Conservation (phyloP, 2,888 invertebrate genomes). For the Drosophila lacicola region DNA sequence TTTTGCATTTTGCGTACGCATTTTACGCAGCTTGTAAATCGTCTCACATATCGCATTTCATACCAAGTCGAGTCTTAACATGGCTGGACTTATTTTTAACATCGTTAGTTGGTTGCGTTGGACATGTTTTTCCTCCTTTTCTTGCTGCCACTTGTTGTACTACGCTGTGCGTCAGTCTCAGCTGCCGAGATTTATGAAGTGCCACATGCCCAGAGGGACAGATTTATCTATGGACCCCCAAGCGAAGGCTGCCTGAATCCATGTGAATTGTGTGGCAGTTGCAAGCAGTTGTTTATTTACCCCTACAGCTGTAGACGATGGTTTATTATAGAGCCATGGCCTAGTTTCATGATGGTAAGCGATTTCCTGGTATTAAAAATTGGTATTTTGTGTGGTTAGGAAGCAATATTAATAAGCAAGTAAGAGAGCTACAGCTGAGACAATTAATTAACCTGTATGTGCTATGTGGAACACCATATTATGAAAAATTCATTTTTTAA, state of each 20-base stretch:
- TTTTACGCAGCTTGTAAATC: conserved; percentile 58
- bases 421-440: too few species aligned
- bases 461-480: too few species aligned
- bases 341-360: conserved; percentile 30
- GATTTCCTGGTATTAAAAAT: neutral
- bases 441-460: too few species aligned
- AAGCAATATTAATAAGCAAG: neutral
- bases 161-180: conserved; percentile 67
- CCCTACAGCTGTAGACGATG: conserved; percentile 2
- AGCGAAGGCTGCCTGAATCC: conserved; percentile 23
- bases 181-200: conserved; percentile 78
- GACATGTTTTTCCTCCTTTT: neutral
- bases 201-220: conserved; percentile 56
- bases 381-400: too few species aligned
- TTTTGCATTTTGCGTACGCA: conserved; percentile 63
- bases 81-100: conserved; percentile 75
- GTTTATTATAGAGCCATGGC: conserved; percentile 50
- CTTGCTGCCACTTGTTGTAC: conserved; percentile 71
- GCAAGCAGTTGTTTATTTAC: conserved; percentile 48
- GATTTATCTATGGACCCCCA: conserved; percentile 45
- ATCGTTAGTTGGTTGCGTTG: conserved; percentile 60
- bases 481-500: too few species aligned
- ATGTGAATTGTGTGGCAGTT: conserved; percentile 28
- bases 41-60: conserved; percentile 45
- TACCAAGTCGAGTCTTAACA: conserved; percentile 47